A percentile compares a stretch with the other conserved stretches of the same genome.
Evolutionary conservation across 2,797 vertebrate genomes (phyloP).

Genomic region (Protosalanx chinensis): DNA sequence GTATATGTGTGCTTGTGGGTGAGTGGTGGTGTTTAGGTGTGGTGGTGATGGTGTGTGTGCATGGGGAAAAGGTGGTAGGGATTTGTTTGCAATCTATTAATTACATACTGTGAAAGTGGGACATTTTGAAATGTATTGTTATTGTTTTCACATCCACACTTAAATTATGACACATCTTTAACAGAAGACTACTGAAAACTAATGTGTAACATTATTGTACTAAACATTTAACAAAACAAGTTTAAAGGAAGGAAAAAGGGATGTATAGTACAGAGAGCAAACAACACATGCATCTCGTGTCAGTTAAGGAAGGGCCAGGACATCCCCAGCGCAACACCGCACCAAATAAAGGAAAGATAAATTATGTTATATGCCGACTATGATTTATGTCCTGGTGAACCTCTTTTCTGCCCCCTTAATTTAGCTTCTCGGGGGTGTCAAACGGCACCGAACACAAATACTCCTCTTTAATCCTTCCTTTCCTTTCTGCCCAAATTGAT

Average conservation of each 20-base stretch:
- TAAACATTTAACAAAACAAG: background rate
- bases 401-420: conserved; percentile 16
- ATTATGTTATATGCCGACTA: background rate
- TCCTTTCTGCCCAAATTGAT: conserved; percentile 33
- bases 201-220: background rate
- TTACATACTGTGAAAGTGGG: no score
- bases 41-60: background rate
- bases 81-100: no score
- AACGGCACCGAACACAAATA: conserved; percentile 26
- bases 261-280: background rate
- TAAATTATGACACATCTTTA: background rate
- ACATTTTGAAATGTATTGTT: no score
- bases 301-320: background rate
- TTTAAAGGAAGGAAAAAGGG: background rate
- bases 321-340: background rate
- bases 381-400: background rate
- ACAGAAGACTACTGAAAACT: background rate
- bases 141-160: background rate
- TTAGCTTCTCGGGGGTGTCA: conserved; percentile 42
- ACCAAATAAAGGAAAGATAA: background rate
- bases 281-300: background rate
- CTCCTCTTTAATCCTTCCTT: background rate
- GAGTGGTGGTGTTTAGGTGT: background rate
- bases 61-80: background rate
- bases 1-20: background rate